phyloP scores from a whole-genome alignment of 2,888 invertebrate genomes.

The Melanargia galathea region DNA sequence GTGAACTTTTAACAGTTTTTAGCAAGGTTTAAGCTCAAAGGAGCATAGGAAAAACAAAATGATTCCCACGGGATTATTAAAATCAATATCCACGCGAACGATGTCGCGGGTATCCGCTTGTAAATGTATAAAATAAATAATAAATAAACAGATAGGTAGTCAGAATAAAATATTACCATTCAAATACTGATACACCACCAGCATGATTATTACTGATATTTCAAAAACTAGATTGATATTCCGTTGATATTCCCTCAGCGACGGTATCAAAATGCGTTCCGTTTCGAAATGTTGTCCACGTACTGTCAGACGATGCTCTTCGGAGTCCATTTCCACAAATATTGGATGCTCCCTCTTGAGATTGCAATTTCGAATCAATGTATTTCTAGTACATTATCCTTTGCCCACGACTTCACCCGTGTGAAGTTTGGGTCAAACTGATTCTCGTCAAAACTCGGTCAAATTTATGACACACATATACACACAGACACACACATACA shows the following conservation, averaged over 20 bases:
- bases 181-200: background rate
- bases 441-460: too few relatives aligned
- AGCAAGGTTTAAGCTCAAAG: too few relatives aligned
- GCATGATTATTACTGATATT: slow-evolving; percentile 13
- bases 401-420: slow-evolving; percentile 5
- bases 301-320: slow-evolving; percentile 36
- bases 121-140: too few relatives aligned
- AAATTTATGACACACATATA: too few relatives aligned
- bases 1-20: too few relatives aligned
- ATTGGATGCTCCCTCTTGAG: slow-evolving; percentile 63
- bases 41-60: too few relatives aligned
- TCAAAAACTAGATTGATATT: slow-evolving; percentile 15
- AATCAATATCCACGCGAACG: too few relatives aligned
- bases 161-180: background rate
- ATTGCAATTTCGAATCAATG: slow-evolving; percentile 48
- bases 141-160: too few relatives aligned
- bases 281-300: slow-evolving; percentile 38
- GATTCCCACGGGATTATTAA: too few relatives aligned
- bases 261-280: slow-evolving; percentile 37
- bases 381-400: slow-evolving; percentile 17
- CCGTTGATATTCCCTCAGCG: slow-evolving; percentile 32
- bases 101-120: too few relatives aligned
- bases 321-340: slow-evolving; percentile 50
- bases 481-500: too few relatives aligned
- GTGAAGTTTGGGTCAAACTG: background rate